Conservation (phyloP, 2,113 vertebrate species). For the Cynopterus brachyotis region DNA sequence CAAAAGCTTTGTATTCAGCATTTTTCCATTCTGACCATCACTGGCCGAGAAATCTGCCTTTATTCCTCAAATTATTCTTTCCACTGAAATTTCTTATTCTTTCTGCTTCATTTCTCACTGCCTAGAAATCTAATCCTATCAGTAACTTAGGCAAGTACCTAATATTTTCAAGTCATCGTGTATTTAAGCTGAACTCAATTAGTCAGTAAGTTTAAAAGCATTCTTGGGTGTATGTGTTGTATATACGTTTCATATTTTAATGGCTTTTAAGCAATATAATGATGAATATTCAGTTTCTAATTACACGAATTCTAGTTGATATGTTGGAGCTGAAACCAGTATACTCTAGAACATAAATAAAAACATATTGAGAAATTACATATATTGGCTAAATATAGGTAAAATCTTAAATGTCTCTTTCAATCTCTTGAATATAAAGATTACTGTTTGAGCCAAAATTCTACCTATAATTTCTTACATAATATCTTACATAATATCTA, state of each 20-base stretch:
- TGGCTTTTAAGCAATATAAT: neutral
- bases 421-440: neutral
- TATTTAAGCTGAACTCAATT: neutral
- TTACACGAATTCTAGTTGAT: neutral
- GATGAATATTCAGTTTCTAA: neutral
- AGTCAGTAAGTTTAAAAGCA: neutral
- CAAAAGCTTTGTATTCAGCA: neutral
- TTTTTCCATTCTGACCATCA: neutral
- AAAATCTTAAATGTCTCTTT: neutral
- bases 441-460: neutral
- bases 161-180: neutral
- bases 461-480: neutral
- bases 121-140: neutral
- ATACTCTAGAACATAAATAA: neutral
- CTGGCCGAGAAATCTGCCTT: neutral
- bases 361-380: neutral
- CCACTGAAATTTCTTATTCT: neutral
- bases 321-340: too few relatives aligned
- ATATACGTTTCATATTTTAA: neutral
- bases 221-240: neutral
- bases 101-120: neutral
- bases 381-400: neutral
- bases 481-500: neutral
- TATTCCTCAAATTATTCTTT: neutral
- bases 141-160: neutral